Percentiles rank a stretch among this genome's conserved stretches.
These are phyloP conservation scores for Pipra filicauda DNA, from an alignment of 2,113 vertebrate species.

Conservation along the genomic window DNA sequence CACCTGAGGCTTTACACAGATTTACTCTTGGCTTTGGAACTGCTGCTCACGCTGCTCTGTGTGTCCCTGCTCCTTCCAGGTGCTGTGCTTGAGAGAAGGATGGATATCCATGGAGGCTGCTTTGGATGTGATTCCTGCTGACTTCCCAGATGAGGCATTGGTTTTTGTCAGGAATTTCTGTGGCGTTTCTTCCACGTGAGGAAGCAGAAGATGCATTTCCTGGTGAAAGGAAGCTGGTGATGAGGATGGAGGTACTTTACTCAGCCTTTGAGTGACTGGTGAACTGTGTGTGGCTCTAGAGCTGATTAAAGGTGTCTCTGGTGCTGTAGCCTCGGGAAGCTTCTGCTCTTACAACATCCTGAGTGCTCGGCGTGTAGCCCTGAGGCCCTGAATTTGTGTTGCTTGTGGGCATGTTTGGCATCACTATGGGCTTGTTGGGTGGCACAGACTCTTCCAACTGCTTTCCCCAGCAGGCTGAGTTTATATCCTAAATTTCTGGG, in stretches of 20 bases:
- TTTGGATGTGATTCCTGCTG: not conserved
- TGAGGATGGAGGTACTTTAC: not conserved
- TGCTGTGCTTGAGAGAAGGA: no score
- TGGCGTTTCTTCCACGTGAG: rapidly evolving
- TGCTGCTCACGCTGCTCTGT: not conserved
- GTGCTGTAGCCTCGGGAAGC: not conserved
- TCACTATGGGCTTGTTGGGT: not conserved
- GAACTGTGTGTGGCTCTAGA: rapidly evolving
- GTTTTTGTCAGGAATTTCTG: not conserved
- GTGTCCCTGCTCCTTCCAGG: not conserved
- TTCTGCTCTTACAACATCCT: not conserved
- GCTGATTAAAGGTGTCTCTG: not conserved
- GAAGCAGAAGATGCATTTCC: rapidly evolving
- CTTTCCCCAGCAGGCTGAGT: not conserved
- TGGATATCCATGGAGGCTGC: not conserved
- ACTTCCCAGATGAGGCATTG: not conserved
- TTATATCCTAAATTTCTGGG: not conserved
- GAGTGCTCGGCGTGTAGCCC: not conserved
- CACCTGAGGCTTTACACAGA: not conserved
- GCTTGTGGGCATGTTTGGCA: not conserved
- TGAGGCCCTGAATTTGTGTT: not conserved
- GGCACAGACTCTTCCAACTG: not conserved
- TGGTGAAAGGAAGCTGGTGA: no score
- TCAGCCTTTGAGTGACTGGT: no score
- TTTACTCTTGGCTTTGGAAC: not conserved